Evolutionary conservation across 2,797 vertebrate genomes (phyloP).

Genomic region (Anisognathus igniventris): DNA sequence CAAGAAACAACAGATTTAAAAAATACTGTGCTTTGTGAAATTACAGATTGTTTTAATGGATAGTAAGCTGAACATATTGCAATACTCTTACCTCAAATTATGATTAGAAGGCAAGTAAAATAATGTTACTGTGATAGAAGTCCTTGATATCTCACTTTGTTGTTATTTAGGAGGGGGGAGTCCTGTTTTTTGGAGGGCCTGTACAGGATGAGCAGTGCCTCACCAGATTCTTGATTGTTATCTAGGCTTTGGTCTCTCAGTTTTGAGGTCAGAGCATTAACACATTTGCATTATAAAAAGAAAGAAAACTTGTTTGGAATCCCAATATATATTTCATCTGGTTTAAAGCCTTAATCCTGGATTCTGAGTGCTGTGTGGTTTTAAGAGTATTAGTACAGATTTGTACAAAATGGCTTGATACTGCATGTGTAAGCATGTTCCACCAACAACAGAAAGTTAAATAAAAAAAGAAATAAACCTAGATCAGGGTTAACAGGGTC

Average conservation of each 20-base stretch:
- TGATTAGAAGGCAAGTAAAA: not conserved
- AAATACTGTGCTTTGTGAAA: not conserved
- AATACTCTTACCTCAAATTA: not conserved
- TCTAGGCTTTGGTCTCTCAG: slow-evolving; percentile 1
- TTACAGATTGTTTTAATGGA: not conserved
- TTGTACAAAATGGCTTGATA: slow-evolving; percentile 56
- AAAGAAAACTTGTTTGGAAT: slow-evolving; percentile 56
- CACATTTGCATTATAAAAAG: slow-evolving; percentile 58
- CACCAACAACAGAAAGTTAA: slow-evolving; percentile 37
- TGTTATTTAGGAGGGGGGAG: not conserved
- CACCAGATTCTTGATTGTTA: not conserved
- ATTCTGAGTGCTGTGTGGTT: slow-evolving; percentile 42
- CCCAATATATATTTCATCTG: slow-evolving; percentile 60
- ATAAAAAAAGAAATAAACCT: slow-evolving; percentile 5
- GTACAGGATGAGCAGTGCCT: not conserved
- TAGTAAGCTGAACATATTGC: not conserved
- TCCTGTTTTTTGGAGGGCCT: not conserved
- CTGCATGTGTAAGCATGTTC: slow-evolving; percentile 30
- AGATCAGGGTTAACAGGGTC: slow-evolving; percentile 11
- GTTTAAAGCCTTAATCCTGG: slow-evolving; percentile 57
- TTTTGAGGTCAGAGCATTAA: slow-evolving; percentile 53
- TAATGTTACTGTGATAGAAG: not conserved
- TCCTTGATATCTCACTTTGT: not conserved
- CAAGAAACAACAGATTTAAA: not conserved
- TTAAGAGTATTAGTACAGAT: slow-evolving; percentile 60